Evolutionary conservation across 2,888 invertebrate genomes (phyloP), one percentile per base, ranked within the genome.

Genomic region (Miltochrista miniata): DNA sequence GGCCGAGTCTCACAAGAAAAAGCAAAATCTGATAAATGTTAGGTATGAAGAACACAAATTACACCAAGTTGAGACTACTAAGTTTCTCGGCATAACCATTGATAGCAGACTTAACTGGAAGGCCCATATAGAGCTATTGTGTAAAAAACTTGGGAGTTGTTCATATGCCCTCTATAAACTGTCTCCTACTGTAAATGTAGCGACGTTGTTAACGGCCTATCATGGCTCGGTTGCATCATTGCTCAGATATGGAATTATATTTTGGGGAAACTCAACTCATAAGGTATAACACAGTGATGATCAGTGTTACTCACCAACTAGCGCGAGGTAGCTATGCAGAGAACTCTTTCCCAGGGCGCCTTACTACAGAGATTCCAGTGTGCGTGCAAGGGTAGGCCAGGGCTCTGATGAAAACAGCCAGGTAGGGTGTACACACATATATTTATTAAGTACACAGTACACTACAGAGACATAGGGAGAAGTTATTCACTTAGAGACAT

Each of bases 131-230:
- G 36, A 36, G 14, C 14, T 14, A 14, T 36, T 36, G 14, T 13
- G 14, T 14, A 39, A 39, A 24, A 39, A 39, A 8, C n/a, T 39
- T 24, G 11, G 39, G 3, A 39, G 39, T n/a, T 24, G 24, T 11
- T 39, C 39, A 18, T 39, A 39, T 24, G 39, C 39, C 2, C 39
- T 39, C 39, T 39, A 39, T 11, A 39, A 39, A 39, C 11, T 39
- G n/a, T 24, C 24, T n/a, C 24, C 39, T 9, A 36, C 14, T 7
- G 14, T 36, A 14, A 14, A 7, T 36, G 14, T 14, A 14, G 13
- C 14, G 14, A 14, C 36, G 14, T 14, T 14, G 14, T 13, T 36
- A 36, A 36, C 36, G 3, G 14, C 36, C 5, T 33, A 36, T 7
- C 36, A 36, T 9, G 36, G 36, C 9, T 14, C 14, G 7, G 14